Evolutionary conservation across 2,797 vertebrate species (phyloP), one percentile per base, ranked within the genome.

Genomic region (Anomalospiza imberbis): DNA sequence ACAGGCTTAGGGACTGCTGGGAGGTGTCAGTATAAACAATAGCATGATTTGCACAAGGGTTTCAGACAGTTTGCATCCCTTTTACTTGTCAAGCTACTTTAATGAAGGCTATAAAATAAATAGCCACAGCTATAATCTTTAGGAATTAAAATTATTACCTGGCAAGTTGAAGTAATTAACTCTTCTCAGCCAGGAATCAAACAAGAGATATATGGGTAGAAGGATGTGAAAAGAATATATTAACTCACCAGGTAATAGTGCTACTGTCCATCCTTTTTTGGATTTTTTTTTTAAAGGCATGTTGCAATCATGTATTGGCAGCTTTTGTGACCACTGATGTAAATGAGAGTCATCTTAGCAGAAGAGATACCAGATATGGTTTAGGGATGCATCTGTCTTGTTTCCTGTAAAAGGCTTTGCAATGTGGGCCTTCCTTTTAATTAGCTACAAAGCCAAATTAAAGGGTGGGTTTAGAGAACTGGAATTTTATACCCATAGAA

Each of bases 91-190:
- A 96, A 53, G 73, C 86, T 91, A 54, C 68, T 96, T 96, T 95
- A 97, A 95, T 94, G 92, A 96, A 92, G 73, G 85, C 91, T 89
- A 77, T 96, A 95, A 97, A 97, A 95, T 83, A 95, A 96, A 96
- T 95, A 92, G 84, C 78, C 28, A 2, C 76, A 85, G 78, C 84
- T 94, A 72, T 97, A 95, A 96, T 95, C 90, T 96, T 87, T 77
- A 91, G 74, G 89, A 94, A 96, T 92, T 91, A 91, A 95, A 96
- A 95, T 96, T 44, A 96, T 96, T 94, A 91, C 79, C 88, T 95
- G 91, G 96, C 93, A 97, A 89, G 68, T 88, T 86, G 92, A 88
- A 95, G 94, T 91, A 93, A 96, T 96, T 96, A 94, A 95, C 92
- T 93, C 47, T 95, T 94, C 94, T 89, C 93, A 96, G 80, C 57